Conservation (phyloP, 2,113 vertebrate genomes). For the Chiloscyllium plagiosum region DNA sequence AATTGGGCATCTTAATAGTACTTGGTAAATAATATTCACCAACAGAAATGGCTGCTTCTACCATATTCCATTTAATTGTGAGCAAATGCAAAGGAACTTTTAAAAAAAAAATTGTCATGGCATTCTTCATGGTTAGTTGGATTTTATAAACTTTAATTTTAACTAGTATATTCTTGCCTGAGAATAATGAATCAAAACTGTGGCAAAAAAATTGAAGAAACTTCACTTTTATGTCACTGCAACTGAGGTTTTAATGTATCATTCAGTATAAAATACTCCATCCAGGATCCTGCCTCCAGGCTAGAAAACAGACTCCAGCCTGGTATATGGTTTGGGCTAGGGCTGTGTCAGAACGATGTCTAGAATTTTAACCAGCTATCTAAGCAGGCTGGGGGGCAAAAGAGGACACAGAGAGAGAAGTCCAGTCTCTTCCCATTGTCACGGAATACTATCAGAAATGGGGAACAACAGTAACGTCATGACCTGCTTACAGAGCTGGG, state of each 20-base stretch:
- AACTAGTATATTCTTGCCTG: not conserved
- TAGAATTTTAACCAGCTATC: not conserved
- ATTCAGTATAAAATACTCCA: not conserved
- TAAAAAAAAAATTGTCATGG: not conserved
- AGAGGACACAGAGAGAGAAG: not conserved
- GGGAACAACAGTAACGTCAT: no score
- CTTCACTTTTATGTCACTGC: not conserved
- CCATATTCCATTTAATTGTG: not conserved
- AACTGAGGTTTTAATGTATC: not conserved
- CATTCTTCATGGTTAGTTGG: no score
- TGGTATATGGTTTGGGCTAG: not conserved
- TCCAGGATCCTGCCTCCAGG: no score
- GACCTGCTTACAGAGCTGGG: no score
- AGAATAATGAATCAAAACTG: not conserved
- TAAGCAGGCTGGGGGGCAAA: not conserved
- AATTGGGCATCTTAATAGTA: not conserved
- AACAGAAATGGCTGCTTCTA: not conserved
- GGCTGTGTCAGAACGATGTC: not conserved
- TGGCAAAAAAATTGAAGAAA: not conserved
- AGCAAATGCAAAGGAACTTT: not conserved
- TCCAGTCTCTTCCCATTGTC: not conserved
- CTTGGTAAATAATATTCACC: not conserved
- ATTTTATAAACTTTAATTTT: not conserved
- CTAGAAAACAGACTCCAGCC: not conserved
- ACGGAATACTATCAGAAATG: no score